Conservation (phyloP, 64 coral and sea anemone genomes). For the Montipora cactus region DNA sequence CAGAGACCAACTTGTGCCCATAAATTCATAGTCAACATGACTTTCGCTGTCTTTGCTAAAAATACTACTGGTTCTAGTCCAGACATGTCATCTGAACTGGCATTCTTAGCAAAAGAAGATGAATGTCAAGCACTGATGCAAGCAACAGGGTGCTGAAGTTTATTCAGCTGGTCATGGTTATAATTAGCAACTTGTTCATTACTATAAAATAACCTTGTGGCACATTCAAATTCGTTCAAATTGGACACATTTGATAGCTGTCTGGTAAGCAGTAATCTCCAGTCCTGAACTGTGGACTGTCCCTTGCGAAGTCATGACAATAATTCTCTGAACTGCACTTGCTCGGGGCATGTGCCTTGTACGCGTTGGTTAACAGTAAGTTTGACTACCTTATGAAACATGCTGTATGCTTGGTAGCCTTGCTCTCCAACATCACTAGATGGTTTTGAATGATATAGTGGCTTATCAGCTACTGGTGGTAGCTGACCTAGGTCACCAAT, state of each 20-base stretch:
- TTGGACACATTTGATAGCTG: slow-evolving; percentile 31
- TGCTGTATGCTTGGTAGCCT: slow-evolving; percentile 59
- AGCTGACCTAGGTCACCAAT: slow-evolving; percentile 66
- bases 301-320: background rate
- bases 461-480: slow-evolving; percentile 73
- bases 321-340: slow-evolving; percentile 25
- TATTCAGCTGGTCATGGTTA: slow-evolving; percentile 37
- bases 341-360: slow-evolving; percentile 29
- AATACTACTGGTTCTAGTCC: slow-evolving; percentile 55
- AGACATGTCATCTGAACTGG: slow-evolving; percentile 65
- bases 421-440: slow-evolving; percentile 63
- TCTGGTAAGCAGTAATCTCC: slow-evolving; percentile 28
- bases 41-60: slow-evolving; percentile 13
- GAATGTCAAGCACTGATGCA: slow-evolving; percentile 60
- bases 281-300: background rate
- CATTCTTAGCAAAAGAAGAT: slow-evolving; percentile 55
- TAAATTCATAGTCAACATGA: too few species aligned
- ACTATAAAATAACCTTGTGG: slow-evolving; percentile 59
- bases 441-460: slow-evolving; percentile 57
- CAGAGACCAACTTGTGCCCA: too few species aligned
- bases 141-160: slow-evolving; percentile 64
- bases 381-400: slow-evolving; percentile 74
- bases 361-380: slow-evolving; percentile 52
- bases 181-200: slow-evolving; percentile 58
- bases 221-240: slow-evolving; percentile 58